Conservation (phyloP, 30 jellyfish, hydroid and myxozoan species). For the Hydractinia symbiolongicarpus region DNA sequence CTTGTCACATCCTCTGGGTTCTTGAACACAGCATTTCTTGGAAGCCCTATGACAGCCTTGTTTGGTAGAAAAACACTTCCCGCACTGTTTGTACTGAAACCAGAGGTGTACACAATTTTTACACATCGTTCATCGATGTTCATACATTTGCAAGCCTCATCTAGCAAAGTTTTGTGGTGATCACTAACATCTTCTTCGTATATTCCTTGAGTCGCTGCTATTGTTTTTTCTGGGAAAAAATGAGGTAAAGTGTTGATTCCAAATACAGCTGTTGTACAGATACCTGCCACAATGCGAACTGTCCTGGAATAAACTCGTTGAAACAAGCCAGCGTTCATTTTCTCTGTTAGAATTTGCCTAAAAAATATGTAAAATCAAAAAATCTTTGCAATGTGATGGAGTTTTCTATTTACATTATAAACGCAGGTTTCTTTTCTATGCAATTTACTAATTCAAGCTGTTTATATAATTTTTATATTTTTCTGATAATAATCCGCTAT, state of each 20-base stretch:
- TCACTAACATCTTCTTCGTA: conserved; percentile 30
- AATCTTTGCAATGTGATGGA: too few relatives aligned
- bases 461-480: too few relatives aligned
- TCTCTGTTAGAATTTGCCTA: too few relatives aligned
- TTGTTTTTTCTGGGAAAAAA: conserved; percentile 47
- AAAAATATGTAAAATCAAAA: too few relatives aligned
- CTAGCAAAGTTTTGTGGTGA: conserved; percentile 17
- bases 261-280: conserved; percentile 43
- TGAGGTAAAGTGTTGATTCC: conserved; percentile 66
- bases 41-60: conserved; percentile 71
- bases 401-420: too few relatives aligned
- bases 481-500: too few relatives aligned
- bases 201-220: conserved; percentile 20
- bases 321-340: not conserved
- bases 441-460: too few relatives aligned
- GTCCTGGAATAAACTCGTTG: conserved; percentile 10
- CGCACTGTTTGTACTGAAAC: conserved; percentile 68
- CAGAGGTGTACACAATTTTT: conserved; percentile 29
- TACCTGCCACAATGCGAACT: conserved; percentile 30
- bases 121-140: conserved; percentile 31
- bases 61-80: conserved; percentile 56
- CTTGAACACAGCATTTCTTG: conserved; percentile 41
- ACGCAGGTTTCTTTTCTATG: too few relatives aligned
- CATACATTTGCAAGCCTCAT: conserved; percentile 55
- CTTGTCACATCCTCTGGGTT: conserved; percentile 33